Conservation (phyloP, 2,888 invertebrate genomes). For the Liposcelis brunnea region DNA sequence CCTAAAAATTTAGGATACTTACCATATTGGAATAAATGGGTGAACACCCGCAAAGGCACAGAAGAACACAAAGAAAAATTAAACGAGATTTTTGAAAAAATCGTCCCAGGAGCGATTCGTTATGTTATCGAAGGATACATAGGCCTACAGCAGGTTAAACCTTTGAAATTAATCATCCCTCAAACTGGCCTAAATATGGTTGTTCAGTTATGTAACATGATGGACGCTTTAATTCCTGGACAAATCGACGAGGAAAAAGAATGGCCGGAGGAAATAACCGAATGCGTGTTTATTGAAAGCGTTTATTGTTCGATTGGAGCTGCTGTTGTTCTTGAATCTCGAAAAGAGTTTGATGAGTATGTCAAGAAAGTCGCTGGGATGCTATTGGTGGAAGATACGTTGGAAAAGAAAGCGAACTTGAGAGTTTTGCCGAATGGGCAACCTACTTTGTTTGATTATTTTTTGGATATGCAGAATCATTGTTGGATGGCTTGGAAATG, state of each 20-base stretch:
- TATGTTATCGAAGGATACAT: conserved; percentile 54
- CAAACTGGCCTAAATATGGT: conserved; percentile 80
- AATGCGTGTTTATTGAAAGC: conserved; percentile 54
- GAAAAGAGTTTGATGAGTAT: conserved; percentile 58
- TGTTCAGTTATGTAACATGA: conserved; percentile 62
- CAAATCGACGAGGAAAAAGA: conserved; percentile 26
- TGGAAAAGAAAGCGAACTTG: conserved; percentile 36
- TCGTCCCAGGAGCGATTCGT: conserved; percentile 51
- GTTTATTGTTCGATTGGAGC: conserved; percentile 78
- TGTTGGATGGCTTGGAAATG: conserved; percentile 76
- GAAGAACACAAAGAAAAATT: conserved; percentile 34
- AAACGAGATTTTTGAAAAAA: conserved; percentile 50
- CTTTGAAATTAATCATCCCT: conserved; percentile 63
- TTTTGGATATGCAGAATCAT: conserved; percentile 43
- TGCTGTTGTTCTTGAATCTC: conserved; percentile 46
- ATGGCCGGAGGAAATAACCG: conserved; percentile 39
- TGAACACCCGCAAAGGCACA: conserved; percentile 30
- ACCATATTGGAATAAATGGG: conserved; percentile 79
- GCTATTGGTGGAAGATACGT: conserved; percentile 46
- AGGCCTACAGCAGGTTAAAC: conserved; percentile 49
- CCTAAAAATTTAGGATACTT: conserved; percentile 76
- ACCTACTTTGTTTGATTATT: conserved; percentile 67
- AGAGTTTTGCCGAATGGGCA: conserved; percentile 44
- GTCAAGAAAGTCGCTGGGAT: conserved; percentile 57
- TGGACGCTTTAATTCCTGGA: conserved; percentile 36